Base-by-base conservation (phyloP, 2,797 vertebrate genomes). In the Rousettus madagascariensis region DNA sequence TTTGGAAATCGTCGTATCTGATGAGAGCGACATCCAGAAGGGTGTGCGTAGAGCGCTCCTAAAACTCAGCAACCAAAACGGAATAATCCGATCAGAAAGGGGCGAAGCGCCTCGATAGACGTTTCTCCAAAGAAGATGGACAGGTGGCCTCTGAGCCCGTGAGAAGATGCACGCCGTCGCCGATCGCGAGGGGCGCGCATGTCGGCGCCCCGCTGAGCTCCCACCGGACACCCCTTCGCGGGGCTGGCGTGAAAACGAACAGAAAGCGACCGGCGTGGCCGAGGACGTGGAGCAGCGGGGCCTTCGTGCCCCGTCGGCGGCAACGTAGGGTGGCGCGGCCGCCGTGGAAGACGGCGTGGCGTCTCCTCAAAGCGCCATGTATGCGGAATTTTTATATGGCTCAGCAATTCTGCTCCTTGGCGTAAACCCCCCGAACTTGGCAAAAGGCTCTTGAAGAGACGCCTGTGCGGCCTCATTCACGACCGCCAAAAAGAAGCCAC, bases 271-370 rank as follows among this genome's bases (percentile, higher is more conserved):
- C 2, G 4, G 66, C 19, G 77, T 13, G 33, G 43, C 11, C 2
- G 9, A 24, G 28, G 36, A 30, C 1, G 36, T 6, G 46, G 66
- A 7, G 8, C 5, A 2, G 16, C 2, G 20, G 55, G 53, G 8
- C 28, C 16, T 46, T 12, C 24, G 43, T 5, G 22, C 11, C 0
- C 30, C 33, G 11, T 16, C 5, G 24, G 36, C 6, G 41, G 78
- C 57, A 13, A 3, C 15, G 26, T 17, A 17, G 3, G 19, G 4
- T 20, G 26, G 49, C 2, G 8, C 16, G 26, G 20, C 78, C 30
- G 33, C 20, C 11, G 8, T n/a, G 68, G 20, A 46, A 38, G 13
- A 8, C 30, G 12, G 63, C 2, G 2, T 0, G 20, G 43, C 4
- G 28, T 4, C 12, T 51, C 63, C 61, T 59, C 28, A 11, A 38